These are phyloP conservation scores for Archivesica marissinica DNA, from an alignment of 1,140 invertebrate genomes.

Conservation along the genomic window DNA sequence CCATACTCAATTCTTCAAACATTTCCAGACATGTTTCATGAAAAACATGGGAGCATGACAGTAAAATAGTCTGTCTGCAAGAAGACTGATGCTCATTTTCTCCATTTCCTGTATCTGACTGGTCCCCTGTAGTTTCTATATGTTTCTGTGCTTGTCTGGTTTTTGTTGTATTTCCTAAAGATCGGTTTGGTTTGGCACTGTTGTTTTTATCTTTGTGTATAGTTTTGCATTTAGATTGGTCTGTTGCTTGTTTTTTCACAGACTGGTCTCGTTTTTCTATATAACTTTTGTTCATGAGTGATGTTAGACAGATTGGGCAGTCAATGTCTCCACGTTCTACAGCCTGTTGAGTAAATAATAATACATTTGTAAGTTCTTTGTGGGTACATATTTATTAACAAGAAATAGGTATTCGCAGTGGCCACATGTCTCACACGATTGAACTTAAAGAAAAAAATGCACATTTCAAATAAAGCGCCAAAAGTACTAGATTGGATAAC, in stretches of 20 bases:
- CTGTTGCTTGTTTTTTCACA: not conserved
- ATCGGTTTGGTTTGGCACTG: not conserved
- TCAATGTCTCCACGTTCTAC: slow-evolving; percentile 76
- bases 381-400: too few relatives aligned
- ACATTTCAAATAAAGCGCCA: too few relatives aligned
- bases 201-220: not conserved
- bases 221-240: slow-evolving; percentile 4
- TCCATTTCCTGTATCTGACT: not conserved
- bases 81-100: not conserved
- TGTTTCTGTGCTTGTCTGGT: slow-evolving; percentile 3
- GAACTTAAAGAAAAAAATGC: too few relatives aligned
- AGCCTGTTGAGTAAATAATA: slow-evolving; percentile 70
- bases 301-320: slow-evolving; percentile 81
- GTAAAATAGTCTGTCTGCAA: slow-evolving; percentile 71
- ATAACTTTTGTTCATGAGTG: slow-evolving; percentile 53
- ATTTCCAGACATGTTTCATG: slow-evolving; percentile 80
- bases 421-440: too few relatives aligned
- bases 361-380: not conserved
- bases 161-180: not conserved
- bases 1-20: slow-evolving; percentile 80
- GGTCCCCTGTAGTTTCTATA: not conserved
- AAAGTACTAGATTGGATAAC: too few relatives aligned
- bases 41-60: slow-evolving; percentile 83
- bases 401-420: too few relatives aligned
- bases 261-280: slow-evolving; percentile 40